These are phyloP conservation scores for Lacerta bilineata DNA, from an alignment of 2,797 vertebrate genomes.

Conservation along the genomic window DNA sequence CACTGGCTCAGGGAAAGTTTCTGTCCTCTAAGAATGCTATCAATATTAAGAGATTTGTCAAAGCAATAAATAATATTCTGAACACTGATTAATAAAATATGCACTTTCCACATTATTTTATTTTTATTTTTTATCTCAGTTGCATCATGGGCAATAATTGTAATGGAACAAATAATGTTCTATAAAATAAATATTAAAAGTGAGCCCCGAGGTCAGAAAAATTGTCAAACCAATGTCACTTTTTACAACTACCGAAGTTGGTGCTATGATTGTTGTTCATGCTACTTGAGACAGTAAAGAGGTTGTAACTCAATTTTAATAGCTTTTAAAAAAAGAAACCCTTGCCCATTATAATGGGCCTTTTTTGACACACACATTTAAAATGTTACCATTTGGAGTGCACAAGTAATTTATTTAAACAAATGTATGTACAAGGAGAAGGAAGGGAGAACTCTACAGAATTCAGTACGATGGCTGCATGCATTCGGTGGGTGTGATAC, in stretches of 20 bases:
- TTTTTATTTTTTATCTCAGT: constrained; percentile 64
- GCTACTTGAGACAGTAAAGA: constrained; percentile 48
- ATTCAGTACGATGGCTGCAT: constrained; percentile 77
- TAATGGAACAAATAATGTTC: constrained; percentile 62
- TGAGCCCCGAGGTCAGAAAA: constrained; percentile 46
- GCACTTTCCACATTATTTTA: constrained; percentile 17
- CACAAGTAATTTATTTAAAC: constrained; percentile 86
- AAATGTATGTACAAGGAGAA: constrained; percentile 85
- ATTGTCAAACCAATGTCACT: constrained; percentile 31
- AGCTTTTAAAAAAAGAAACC: constrained; percentile 73
- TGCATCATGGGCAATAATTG: constrained; percentile 39
- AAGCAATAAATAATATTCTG: constrained; percentile 47
- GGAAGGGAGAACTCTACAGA: constrained; percentile 73
- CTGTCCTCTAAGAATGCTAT: constrained; percentile 47
- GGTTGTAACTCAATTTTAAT: constrained; percentile 79
- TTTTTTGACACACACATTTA: constrained; percentile 65
- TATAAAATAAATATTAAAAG: constrained; percentile 57
- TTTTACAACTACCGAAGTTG: constrained; percentile 50
- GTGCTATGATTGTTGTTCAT: constrained; percentile 50
- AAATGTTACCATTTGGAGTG: constrained; percentile 79
- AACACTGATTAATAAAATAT: constrained; percentile 59
- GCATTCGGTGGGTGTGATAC: constrained; percentile 65
- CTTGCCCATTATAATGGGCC: constrained; percentile 73
- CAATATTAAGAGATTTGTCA: constrained; percentile 35
- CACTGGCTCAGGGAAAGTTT: constrained; percentile 26